A percentile compares a stretch with the other conserved stretches of the same genome.
phyloP scores from a whole-genome alignment of 2,888 invertebrate genomes.

The Podabrus alpinus region DNA sequence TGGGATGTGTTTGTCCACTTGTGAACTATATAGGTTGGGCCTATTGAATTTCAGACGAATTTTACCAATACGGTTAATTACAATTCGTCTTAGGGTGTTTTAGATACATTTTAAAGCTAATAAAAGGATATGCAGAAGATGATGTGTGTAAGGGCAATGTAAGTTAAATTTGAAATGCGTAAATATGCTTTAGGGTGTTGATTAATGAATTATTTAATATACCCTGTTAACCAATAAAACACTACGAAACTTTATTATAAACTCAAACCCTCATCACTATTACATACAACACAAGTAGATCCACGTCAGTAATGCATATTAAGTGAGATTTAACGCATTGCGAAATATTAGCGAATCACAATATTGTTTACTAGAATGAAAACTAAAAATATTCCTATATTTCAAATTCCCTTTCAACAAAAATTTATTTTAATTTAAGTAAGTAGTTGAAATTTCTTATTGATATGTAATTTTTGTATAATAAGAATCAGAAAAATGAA shows the following conservation, averaged over 20 bases:
- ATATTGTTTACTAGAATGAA: not conserved
- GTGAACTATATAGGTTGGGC: not conserved
- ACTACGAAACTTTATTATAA: not conserved
- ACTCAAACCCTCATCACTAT: not conserved
- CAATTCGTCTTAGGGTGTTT: too few relatives aligned
- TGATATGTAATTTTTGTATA: too few relatives aligned
- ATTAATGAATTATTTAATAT: not conserved
- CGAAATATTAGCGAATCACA: not conserved
- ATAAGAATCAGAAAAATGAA: too few relatives aligned
- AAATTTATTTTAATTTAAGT: too few relatives aligned
- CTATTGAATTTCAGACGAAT: too few relatives aligned
- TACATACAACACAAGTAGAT: not conserved
- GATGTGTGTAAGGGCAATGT: not conserved
- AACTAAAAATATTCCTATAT: not conserved
- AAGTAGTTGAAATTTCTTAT: too few relatives aligned
- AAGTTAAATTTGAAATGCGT: not conserved
- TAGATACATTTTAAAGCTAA: not conserved
- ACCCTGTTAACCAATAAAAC: not conserved
- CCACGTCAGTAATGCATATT: not conserved
- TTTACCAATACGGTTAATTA: too few relatives aligned
- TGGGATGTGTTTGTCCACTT: not conserved
- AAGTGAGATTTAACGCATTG: not conserved
- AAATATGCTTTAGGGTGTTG: not conserved
- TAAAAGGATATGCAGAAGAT: not conserved
- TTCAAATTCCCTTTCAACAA: too few relatives aligned